These are phyloP conservation scores for Cyclophora punctaria DNA, from an alignment of 2,888 invertebrate species.

Conservation along the genomic window DNA sequence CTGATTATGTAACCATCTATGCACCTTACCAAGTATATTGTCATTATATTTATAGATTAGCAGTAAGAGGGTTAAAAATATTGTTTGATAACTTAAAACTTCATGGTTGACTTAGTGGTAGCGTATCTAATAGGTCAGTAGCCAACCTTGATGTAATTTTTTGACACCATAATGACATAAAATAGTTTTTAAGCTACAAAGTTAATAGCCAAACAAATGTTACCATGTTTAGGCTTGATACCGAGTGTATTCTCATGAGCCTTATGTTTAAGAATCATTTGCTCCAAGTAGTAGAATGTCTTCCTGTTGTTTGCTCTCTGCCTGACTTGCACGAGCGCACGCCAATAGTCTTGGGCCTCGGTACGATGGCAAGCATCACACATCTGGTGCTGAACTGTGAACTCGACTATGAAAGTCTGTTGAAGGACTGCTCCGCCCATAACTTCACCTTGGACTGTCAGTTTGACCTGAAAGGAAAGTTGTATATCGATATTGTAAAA, in stretches of 20 bases:
- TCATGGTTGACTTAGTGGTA: no score
- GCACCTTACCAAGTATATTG: no score
- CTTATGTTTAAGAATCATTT: constrained; percentile 95
- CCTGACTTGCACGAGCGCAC: constrained; percentile 91
- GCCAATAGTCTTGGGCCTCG: constrained; percentile 99
- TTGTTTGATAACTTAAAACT: no score
- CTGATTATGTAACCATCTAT: no score
- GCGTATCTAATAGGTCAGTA: no score
- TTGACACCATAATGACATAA: no score
- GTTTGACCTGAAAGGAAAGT: constrained; percentile 77
- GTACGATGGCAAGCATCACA: constrained; percentile 97
- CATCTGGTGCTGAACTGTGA: constrained; percentile 92
- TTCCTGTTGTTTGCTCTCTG: constrained; percentile 95
- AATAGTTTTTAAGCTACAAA: neutral
- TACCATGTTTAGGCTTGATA: constrained; percentile 89
- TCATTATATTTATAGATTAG: no score
- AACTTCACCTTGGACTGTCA: constrained; percentile 97
- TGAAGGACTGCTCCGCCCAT: constrained; percentile 92
- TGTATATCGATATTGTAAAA: neutral
- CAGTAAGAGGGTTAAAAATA: no score
- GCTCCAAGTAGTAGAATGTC: constrained; percentile 98
- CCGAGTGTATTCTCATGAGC: constrained; percentile 92
- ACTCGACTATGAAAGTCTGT: constrained; percentile 97
- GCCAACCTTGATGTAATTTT: no score
- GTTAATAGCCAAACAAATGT: constrained; percentile 8